Percentiles rank a stretch among this genome's conserved stretches.
Conservation (phyloP, 30 jellyfish, hydroid and myxozoan species). For the Cassiopea xamachana region DNA sequence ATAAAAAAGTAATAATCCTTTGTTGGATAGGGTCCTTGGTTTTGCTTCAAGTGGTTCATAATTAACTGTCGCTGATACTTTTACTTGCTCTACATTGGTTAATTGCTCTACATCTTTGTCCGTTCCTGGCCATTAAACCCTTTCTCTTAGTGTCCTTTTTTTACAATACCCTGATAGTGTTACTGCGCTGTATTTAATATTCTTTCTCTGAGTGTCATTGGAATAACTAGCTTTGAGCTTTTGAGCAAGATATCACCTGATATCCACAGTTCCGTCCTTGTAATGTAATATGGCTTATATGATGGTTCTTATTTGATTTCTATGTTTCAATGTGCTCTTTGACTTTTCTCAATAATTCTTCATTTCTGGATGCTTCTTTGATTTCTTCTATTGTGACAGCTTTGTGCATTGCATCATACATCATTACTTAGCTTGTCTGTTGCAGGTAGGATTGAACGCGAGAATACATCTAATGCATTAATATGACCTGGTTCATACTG, state of each 20-base stretch:
- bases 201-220: conserved; percentile 32
- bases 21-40: too few relatives aligned
- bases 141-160: conserved; percentile 31
- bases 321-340: conserved; percentile 26
- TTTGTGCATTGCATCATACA: conserved; percentile 18
- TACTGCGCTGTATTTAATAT: conserved; percentile 48
- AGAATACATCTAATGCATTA: conserved; percentile 51
- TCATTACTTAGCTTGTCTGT: conserved; percentile 37
- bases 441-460: conserved; percentile 55
- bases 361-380: conserved; percentile 28
- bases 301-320: conserved; percentile 22
- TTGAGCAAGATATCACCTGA: conserved; percentile 24
- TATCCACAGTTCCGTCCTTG: conserved; percentile 30
- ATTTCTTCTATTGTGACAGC: conserved; percentile 39
- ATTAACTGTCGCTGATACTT: conserved; percentile 46
- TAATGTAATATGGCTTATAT: conserved; percentile 11
- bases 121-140: conserved; percentile 58
- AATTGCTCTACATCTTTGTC: conserved; percentile 29
- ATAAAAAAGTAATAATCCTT: too few relatives aligned
- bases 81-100: conserved; percentile 47
- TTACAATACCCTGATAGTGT: conserved; percentile 58
- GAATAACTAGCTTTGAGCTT: conserved; percentile 54
- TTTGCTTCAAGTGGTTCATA: conserved; percentile 53
- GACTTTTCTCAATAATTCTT: conserved; percentile 7
- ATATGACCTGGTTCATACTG: conserved; percentile 51